Percentiles rank a stretch among this genome's conserved stretches.
These are phyloP conservation scores for Holcopasites calliopsidis DNA, from an alignment of 1,140 invertebrate genomes.

Conservation along the genomic window DNA sequence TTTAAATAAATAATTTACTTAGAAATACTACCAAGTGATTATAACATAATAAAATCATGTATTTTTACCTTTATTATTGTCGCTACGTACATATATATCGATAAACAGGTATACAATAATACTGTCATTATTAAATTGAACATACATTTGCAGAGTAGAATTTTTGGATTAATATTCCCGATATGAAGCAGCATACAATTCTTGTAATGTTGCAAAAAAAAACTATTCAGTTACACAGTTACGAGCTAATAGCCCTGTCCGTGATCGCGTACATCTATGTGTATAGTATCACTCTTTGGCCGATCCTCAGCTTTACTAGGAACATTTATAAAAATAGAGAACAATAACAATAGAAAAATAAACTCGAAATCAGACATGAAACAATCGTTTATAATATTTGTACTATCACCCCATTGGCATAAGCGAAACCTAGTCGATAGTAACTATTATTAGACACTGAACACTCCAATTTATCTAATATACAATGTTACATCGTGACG, in stretches of 20 bases:
- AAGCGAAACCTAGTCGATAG: neutral
- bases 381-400: constrained; percentile 7
- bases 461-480: neutral
- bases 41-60: neutral
- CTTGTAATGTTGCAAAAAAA: constrained; percentile 3
- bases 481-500: no score
- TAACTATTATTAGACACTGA: neutral
- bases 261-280: neutral
- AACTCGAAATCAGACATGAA: neutral
- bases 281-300: constrained; percentile 12
- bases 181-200: neutral
- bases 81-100: neutral
- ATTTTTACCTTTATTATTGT: constrained; percentile 3
- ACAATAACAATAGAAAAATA: neutral
- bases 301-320: neutral
- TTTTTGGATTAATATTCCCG: neutral
- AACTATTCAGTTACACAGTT: no score
- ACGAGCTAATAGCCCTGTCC: neutral
- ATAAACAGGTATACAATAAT: neutral
- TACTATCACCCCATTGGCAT: neutral
- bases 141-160: neutral
- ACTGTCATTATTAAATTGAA: neutral
- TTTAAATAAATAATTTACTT: no score
- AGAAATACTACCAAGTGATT: no score
- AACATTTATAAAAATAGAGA: constrained; percentile 24